phyloP scores from a whole-genome alignment of 2,797 vertebrate species.

The Argentina silus region DNA sequence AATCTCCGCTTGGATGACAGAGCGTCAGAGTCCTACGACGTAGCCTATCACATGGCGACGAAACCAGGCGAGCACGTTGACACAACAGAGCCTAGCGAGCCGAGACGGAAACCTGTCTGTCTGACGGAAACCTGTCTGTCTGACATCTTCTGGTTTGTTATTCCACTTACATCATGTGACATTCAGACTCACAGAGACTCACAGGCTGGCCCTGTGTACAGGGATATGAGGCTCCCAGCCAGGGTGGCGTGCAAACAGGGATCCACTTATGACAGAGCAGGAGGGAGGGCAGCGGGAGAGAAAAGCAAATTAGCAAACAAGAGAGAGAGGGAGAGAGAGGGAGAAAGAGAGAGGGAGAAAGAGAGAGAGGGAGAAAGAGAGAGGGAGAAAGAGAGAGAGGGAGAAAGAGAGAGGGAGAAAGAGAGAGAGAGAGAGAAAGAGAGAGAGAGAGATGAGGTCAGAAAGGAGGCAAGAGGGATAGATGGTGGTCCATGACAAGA shows the following conservation, averaged over 20 bases:
- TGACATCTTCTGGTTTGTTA: constrained; percentile 38
- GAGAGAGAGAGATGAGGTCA: constrained; percentile 2
- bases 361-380: not conserved
- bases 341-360: constrained; percentile 15
- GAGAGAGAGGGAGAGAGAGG: constrained; percentile 14
- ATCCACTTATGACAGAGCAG: constrained; percentile 20
- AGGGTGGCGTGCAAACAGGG: constrained; percentile 22
- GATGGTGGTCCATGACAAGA: constrained; percentile 27
- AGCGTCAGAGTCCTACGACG: not conserved
- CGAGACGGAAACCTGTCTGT: constrained; percentile 13
- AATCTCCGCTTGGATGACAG: constrained; percentile 16
- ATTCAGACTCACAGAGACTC: constrained; percentile 47
- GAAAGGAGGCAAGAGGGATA: constrained; percentile 38
- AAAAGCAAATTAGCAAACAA: constrained; percentile 20
- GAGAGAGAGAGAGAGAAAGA: not conserved
- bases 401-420: constrained; percentile 6
- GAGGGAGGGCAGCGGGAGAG: constrained; percentile 2
- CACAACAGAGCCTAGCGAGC: not conserved
- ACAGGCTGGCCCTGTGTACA: constrained; percentile 43
- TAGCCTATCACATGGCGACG: not conserved
- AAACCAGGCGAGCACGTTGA: not conserved
- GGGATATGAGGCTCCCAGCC: constrained; percentile 24
- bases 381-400: constrained; percentile 5
- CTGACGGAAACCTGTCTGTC: constrained; percentile 28
- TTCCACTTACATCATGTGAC: constrained; percentile 33